phyloP scores from a whole-genome alignment of 2,888 invertebrate genomes.

The Macrophya alboannulata region DNA sequence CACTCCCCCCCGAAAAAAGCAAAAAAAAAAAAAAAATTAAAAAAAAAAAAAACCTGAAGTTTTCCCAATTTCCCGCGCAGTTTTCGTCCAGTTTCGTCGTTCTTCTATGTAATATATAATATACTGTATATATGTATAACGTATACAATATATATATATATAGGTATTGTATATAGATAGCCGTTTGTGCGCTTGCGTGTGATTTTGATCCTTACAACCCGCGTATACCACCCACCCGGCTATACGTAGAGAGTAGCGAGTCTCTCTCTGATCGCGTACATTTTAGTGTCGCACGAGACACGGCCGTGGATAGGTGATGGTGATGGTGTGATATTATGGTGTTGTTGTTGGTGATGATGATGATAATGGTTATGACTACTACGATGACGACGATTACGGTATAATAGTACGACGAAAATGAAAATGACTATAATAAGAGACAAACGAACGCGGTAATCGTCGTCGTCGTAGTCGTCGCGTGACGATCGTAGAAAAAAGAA shows the following conservation, averaged over 20 bases:
- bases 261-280: constrained; percentile 4
- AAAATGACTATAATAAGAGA: too few relatives aligned
- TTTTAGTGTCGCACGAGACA: constrained; percentile 52
- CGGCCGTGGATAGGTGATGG: constrained; percentile 34
- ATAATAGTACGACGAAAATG: too few relatives aligned
- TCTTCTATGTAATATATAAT: background rate
- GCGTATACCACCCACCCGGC: background rate
- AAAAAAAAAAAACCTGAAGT: background rate
- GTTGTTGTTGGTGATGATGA: background rate
- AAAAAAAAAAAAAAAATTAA: too few relatives aligned
- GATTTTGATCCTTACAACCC: background rate
- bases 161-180: background rate
- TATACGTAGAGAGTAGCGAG: too few relatives aligned
- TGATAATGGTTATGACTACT: background rate
- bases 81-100: constrained; percentile 15
- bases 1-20: too few relatives aligned
- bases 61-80: constrained; percentile 31
- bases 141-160: background rate
- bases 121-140: background rate
- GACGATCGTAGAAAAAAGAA: background rate
- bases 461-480: too few relatives aligned
- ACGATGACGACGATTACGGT: too few relatives aligned
- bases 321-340: background rate
- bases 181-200: constrained; percentile 35
- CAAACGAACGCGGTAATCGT: too few relatives aligned